These are phyloP conservation scores for Tangara arthus DNA, from an alignment of 2,797 vertebrate genomes.

Conservation along the genomic window DNA sequence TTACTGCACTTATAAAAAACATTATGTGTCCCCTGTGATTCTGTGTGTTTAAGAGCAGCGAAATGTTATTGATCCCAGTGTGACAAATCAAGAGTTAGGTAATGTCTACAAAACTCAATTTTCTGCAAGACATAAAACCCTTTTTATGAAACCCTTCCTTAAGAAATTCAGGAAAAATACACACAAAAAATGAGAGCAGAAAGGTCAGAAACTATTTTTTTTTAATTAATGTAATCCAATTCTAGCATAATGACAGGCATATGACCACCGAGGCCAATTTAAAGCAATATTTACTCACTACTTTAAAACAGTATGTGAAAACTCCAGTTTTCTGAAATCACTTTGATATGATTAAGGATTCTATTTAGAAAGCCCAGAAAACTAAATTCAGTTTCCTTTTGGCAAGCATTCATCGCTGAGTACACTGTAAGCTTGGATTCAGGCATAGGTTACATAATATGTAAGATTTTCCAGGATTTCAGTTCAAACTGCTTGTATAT, in stretches of 20 bases:
- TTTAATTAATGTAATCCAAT: conserved; percentile 74
- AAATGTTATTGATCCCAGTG: conserved; percentile 88
- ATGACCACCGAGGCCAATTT: conserved; percentile 60
- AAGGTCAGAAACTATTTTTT: conserved; percentile 75
- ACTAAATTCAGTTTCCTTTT: conserved; percentile 19
- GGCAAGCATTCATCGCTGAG: not conserved
- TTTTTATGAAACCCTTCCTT: conserved; percentile 84
- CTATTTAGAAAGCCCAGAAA: conserved; percentile 30
- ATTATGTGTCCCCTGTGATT: conserved; percentile 85
- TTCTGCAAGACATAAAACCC: conserved; percentile 86
- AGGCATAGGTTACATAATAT: not conserved
- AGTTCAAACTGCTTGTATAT: not conserved
- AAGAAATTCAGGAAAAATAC: conserved; percentile 79
- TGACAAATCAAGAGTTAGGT: conserved; percentile 89
- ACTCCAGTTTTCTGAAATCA: conserved; percentile 36
- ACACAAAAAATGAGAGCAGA: conserved; percentile 65
- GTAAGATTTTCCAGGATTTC: conserved; percentile 26
- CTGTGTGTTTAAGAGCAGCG: conserved; percentile 86
- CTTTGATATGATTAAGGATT: conserved; percentile 44
- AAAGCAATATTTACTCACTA: conserved; percentile 66
- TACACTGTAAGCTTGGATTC: not conserved
- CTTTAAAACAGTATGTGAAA: conserved; percentile 49
- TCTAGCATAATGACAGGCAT: conserved; percentile 66
- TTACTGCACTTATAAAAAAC: conserved; percentile 88
- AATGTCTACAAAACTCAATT: conserved; percentile 89